Base-by-base conservation (phyloP, 2,888 invertebrate genomes). In the Phoenoteleia sp. region DNA sequence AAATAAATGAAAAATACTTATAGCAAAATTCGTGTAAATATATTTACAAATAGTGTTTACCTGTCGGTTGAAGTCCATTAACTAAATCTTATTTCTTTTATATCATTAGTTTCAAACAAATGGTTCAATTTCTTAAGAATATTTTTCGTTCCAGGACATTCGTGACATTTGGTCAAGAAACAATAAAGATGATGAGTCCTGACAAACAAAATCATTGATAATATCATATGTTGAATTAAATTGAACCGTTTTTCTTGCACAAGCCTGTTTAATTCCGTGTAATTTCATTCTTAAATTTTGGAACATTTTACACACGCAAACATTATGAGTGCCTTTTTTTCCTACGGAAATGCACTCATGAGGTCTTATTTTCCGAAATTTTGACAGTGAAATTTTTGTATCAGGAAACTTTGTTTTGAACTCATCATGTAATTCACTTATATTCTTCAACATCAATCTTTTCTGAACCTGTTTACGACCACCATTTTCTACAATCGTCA, bases 341-440 rank as follows among this genome's bases (percentile, higher is more conserved):
- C 71, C 79, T 2, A 25, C 71, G 15, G 52, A 71, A 71, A 71
- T 71, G 39, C 71, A 79, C 21, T 79, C 60, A 17, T 13, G 64
- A 25, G 79, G 79, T 45, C 66, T 29, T 23, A 80, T 58, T 66
- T 47, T 52, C 13, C 11, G 39, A n/a, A 80, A 80, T 72, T 72
- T 72, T 9, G 80, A 56, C 23, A 80, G 17, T 5, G 72, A 72
- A 25, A 80, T 72, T 47, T 56, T 25, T n/a, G 29, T 64, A 11
- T 58, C 15, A 19, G 81, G 67, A 81, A 39, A 60, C 21, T 81
- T 42, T 5, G 11, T 21, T 21, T 23, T n/a, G 17, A 72, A 81
- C 27, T 60, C 42, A 25, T 67, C 25, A 42, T 81, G 29, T n/a
- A n/a, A n/a, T n/a, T n/a, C n/a, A n/a, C n/a, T n/a, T n/a, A n/a